Conservation (phyloP, 1,140 invertebrate genomes). For the Achroia grisella region DNA sequence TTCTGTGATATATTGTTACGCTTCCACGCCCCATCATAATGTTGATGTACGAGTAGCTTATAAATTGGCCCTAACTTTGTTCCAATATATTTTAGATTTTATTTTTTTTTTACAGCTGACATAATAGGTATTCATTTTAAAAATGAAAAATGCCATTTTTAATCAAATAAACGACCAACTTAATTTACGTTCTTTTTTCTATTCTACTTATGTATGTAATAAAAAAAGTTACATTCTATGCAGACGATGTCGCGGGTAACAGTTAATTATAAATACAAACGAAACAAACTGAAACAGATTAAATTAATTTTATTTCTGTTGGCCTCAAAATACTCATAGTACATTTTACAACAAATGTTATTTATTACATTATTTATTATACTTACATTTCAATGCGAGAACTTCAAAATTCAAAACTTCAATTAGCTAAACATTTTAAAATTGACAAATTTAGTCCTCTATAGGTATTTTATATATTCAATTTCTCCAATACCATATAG, state of each 20-base stretch:
- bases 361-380: conserved; percentile 42
- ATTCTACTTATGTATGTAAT: no score
- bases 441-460: conserved; percentile 63
- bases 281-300: conserved; percentile 33
- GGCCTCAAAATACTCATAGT: conserved; percentile 63
- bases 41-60: no score
- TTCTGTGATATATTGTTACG: conserved; percentile 2
- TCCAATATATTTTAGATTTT: background rate
- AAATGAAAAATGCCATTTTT: conserved; percentile 5
- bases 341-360: conserved; percentile 67
- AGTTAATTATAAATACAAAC: conserved; percentile 20
- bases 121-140: conserved; percentile 6
- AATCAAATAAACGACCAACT: conserved; percentile 9
- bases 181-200: background rate
- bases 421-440: conserved; percentile 61
- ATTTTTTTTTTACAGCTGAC: background rate
- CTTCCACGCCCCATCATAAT: background rate
- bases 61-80: no score
- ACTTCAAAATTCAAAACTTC: conserved; percentile 43
- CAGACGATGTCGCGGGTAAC: background rate
- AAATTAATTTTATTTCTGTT: conserved; percentile 58
- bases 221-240: no score
- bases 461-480: conserved; percentile 25
- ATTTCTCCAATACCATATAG: conserved; percentile 4
- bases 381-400: conserved; percentile 55